A percentile compares a stretch with the other conserved stretches of the same genome.
phyloP scores from a whole-genome alignment of 2,113 vertebrate species.

The Pavo muticus region DNA sequence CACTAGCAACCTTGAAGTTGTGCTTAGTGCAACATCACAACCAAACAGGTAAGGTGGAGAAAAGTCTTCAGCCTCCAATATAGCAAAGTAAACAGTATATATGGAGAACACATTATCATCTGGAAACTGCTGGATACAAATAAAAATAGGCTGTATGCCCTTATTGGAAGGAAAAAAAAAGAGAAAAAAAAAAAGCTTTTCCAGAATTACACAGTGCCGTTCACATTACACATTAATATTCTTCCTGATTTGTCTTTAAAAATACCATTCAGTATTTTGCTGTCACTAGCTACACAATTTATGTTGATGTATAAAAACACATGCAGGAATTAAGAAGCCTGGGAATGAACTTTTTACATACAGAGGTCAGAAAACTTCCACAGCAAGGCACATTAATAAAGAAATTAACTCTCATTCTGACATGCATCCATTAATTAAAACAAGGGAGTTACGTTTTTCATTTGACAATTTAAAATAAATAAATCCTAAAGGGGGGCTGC shows the following conservation, averaged over 20 bases:
- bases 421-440: not conserved
- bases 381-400: not conserved
- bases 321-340: not conserved
- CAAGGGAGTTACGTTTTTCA: not conserved
- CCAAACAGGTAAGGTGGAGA: not conserved
- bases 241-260: not conserved
- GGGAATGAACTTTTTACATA: not conserved
- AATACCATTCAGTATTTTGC: not conserved
- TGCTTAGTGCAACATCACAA: not conserved
- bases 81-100: not conserved
- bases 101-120: not conserved
- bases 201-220: not conserved
- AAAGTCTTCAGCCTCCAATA: not conserved
- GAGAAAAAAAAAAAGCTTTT: not conserved
- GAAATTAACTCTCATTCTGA: not conserved
- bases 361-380: not conserved
- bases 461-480: not conserved
- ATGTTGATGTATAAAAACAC: not conserved
- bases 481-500: not conserved
- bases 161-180: not conserved
- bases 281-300: not conserved
- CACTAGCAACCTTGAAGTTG: not conserved
- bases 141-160: not conserved
- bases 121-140: not conserved
- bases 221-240: not conserved